Conservation (phyloP, 2,888 invertebrate species). For the Physocephala rufipes region DNA sequence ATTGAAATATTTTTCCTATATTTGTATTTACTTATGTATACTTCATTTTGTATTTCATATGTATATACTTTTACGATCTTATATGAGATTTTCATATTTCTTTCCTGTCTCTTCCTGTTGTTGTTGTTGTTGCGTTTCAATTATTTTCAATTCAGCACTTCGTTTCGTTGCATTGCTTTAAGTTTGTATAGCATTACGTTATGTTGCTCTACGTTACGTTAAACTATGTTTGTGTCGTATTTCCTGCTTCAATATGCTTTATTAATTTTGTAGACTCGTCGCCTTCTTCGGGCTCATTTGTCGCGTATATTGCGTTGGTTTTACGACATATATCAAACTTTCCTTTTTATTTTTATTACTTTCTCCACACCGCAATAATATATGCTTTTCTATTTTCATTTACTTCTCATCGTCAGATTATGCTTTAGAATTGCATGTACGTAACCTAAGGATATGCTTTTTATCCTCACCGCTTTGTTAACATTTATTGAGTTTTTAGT, state of each 20-base stretch:
- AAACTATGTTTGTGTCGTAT: not conserved
- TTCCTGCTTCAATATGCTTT: slow-evolving; percentile 2
- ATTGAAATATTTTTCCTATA: not conserved
- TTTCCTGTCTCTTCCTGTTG: not conserved
- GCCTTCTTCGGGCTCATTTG: no score
- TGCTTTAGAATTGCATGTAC: not conserved
- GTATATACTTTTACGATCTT: no score
- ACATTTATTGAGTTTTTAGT: slow-evolving; percentile 3
- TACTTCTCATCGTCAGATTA: not conserved
- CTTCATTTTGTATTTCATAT: not conserved
- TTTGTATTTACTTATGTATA: not conserved
- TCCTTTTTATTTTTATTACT: not conserved
- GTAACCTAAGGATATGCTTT: not conserved
- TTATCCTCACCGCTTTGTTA: not conserved
- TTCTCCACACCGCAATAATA: not conserved
- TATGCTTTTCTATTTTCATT: not conserved
- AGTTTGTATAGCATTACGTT: slow-evolving; percentile 2
- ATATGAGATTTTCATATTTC: not conserved
- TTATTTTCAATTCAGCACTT: slow-evolving; percentile 8
- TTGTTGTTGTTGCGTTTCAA: not conserved
- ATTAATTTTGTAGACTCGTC: not conserved
- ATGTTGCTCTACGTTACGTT: not conserved
- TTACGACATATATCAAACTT: not conserved
- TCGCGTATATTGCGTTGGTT: not conserved
- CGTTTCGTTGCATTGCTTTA: no score